phyloP scores from a whole-genome alignment of 2,888 invertebrate genomes.

The Spodoptera picta region DNA sequence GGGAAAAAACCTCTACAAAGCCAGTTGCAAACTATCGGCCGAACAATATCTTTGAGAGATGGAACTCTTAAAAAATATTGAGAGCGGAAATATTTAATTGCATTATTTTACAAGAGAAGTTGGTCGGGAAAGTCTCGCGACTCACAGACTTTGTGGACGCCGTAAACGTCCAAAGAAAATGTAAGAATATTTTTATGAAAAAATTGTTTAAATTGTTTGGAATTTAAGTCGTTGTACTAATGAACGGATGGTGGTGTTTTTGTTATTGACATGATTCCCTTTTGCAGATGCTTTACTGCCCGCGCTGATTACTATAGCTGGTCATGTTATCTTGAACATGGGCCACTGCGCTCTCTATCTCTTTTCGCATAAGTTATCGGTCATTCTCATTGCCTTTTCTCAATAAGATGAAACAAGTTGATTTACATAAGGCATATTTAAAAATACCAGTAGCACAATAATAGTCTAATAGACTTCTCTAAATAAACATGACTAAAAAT shows the following conservation, averaged over 20 bases:
- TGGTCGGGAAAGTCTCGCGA: slow-evolving; percentile 36
- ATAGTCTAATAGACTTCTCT: too few species aligned
- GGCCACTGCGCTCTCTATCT: too few species aligned
- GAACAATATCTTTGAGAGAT: slow-evolving; percentile 53
- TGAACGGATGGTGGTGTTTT: slow-evolving; percentile 33
- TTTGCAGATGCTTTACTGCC: not conserved
- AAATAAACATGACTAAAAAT: too few species aligned
- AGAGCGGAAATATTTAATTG: slow-evolving; percentile 81
- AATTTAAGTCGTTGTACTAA: slow-evolving; percentile 17
- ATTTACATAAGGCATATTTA: too few species aligned
- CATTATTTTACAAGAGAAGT: slow-evolving; percentile 69
- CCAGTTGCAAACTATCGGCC: slow-evolving; percentile 48
- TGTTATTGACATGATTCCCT: slow-evolving; percentile 21
- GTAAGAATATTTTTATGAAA: slow-evolving; percentile 22
- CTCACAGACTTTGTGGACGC: slow-evolving; percentile 52
- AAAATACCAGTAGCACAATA: too few species aligned
- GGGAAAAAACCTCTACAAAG: slow-evolving; percentile 30
- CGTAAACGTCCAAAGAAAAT: slow-evolving; percentile 37
- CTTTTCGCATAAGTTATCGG: too few species aligned
- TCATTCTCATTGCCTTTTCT: too few species aligned
- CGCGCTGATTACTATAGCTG: too few species aligned
- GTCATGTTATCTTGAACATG: too few species aligned
- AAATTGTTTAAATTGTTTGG: slow-evolving; percentile 27
- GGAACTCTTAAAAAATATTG: slow-evolving; percentile 65
- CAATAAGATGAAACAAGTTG: too few species aligned